These are phyloP conservation scores for Anguilla pacifica DNA, from an alignment of 2,797 vertebrate genomes.

Conservation along the genomic window DNA sequence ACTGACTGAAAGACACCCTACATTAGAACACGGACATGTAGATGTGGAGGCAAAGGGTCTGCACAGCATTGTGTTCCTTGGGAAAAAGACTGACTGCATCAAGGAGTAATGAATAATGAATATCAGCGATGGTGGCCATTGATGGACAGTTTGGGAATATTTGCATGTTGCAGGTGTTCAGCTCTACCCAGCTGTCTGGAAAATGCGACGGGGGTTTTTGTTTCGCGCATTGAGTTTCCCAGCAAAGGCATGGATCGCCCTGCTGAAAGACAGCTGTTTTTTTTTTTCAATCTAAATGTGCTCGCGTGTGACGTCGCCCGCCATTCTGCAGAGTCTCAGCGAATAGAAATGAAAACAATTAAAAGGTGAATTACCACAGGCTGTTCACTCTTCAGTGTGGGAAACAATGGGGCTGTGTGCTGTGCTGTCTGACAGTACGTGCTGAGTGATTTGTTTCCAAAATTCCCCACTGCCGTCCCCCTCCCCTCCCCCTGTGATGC, in stretches of 20 bases:
- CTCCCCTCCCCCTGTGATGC: not conserved
- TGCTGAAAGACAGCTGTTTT: not conserved
- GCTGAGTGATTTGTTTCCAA: slow-evolving; percentile 28
- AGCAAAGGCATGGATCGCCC: not conserved
- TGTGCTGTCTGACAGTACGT: not conserved
- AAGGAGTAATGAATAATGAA: not conserved
- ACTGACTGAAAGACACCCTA: not conserved
- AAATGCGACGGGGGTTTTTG: not conserved
- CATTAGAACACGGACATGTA: not conserved
- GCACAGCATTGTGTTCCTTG: not conserved
- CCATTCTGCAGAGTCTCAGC: not conserved
- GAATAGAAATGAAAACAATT: not conserved
- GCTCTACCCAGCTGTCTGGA: not conserved
- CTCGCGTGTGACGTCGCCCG: not conserved
- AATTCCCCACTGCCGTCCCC: not conserved
- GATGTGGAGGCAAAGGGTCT: not conserved
- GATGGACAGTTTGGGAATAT: not conserved
- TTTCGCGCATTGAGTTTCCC: not conserved
- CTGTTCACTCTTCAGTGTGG: slow-evolving; percentile 9
- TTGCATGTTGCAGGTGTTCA: not conserved
- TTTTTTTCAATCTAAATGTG: not conserved
- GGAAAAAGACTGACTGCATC: not conserved
- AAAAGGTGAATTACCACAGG: not conserved
- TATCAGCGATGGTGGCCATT: not conserved
- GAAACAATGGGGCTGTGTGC: slow-evolving; percentile 8